These are phyloP conservation scores for Unio delphinus DNA, from an alignment of 2,888 invertebrate genomes.

Conservation along the genomic window DNA sequence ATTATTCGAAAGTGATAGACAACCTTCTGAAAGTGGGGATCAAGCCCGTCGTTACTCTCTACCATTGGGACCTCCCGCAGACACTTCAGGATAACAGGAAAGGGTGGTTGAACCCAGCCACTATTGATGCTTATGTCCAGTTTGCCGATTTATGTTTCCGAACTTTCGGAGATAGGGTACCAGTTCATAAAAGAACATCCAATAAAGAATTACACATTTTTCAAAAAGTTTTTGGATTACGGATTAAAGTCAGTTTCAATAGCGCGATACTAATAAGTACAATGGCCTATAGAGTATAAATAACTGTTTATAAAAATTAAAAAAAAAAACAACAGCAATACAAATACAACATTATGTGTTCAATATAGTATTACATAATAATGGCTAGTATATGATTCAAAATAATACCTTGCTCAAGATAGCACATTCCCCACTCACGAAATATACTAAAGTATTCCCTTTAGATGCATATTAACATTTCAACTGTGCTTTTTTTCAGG, in stretches of 20 bases:
- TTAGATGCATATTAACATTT: no score
- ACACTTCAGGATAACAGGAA: conserved; percentile 68
- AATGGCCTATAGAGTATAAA: no score
- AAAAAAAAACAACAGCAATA: no score
- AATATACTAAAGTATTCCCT: no score
- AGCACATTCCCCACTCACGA: no score
- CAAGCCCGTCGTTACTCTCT: conserved; percentile 76
- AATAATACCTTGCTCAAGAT: no score
- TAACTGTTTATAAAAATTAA: no score
- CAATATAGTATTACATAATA: no score
- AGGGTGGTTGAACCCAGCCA: conserved; percentile 64
- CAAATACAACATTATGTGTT: no score
- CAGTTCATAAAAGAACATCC: conserved; percentile 2
- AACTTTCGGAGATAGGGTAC: conserved; percentile 67
- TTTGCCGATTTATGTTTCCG: conserved; percentile 68
- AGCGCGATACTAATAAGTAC: no score
- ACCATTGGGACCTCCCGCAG: conserved; percentile 71
- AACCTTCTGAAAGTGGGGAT: conserved; percentile 78
- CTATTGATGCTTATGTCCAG: conserved; percentile 57
- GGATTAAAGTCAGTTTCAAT: no score
- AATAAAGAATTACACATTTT: not conserved
- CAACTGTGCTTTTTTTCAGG: conserved; percentile 22
- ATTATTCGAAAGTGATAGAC: conserved; percentile 84
- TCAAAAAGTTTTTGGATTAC: not conserved
- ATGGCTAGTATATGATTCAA: no score